A percentile compares a stretch with the other conserved stretches of the same genome.
phyloP scores from a whole-genome alignment of 1,140 invertebrate species.

The Monochamus saltuarius region DNA sequence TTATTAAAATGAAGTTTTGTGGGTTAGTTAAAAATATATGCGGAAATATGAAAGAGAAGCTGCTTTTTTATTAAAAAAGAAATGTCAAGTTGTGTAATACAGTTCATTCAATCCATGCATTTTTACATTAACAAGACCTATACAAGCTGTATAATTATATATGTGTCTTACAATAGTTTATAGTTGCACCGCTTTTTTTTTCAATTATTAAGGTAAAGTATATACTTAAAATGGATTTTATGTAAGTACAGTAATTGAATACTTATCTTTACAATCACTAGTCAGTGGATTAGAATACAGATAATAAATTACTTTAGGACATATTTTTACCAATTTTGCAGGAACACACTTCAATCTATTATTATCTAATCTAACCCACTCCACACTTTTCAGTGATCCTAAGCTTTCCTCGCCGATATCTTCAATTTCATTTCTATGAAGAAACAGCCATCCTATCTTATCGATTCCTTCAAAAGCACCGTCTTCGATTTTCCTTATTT shows the following conservation, averaged over 20 bases:
- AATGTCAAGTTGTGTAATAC: no score
- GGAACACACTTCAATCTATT: constrained; percentile 43
- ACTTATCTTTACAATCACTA: constrained; percentile 53
- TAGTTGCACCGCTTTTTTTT: no score
- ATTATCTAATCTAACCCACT: constrained; percentile 40
- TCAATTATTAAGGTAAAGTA: no score
- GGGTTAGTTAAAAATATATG: no score
- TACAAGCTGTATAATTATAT: no score
- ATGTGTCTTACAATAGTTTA: no score
- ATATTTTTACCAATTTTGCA: constrained; percentile 35
- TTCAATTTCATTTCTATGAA: constrained; percentile 41
- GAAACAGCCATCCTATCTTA: constrained; percentile 44
- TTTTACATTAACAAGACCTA: no score
- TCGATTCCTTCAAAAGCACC: constrained; percentile 41
- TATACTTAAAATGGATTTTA: constrained; percentile 1
- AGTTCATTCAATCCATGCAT: no score
- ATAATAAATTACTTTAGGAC: constrained; percentile 38
- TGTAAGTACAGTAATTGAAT: constrained; percentile 21
- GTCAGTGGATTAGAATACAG: constrained; percentile 41
- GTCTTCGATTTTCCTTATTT: constrained; percentile 38
- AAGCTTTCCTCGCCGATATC: constrained; percentile 35
- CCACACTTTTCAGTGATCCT: constrained; percentile 32
- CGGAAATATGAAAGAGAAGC: no score
- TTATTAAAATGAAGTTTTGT: no score
- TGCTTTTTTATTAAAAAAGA: no score